A percentile compares a stretch with the other conserved stretches of the same genome.
Conservation (phyloP, 1,140 invertebrate genomes). For the Saccostrea glomerata region DNA sequence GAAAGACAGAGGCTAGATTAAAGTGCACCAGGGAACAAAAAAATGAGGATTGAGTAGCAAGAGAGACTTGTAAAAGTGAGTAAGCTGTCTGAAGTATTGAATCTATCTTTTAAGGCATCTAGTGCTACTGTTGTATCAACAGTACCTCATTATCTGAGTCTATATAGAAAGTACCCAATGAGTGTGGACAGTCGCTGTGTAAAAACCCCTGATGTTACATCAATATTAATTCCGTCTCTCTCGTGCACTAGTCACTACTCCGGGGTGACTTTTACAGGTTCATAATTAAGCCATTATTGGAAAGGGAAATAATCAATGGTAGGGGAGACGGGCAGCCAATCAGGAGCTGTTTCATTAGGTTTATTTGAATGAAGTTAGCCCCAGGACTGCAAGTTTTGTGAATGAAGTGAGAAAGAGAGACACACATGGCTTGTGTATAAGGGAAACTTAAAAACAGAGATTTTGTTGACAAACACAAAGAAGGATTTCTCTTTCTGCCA, state of each 20-base stretch:
- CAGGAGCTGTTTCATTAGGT: constrained; percentile 3
- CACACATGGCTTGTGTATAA: neutral
- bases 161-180: neutral
- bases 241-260: neutral
- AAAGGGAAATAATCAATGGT: constrained; percentile 5
- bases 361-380: constrained; percentile 24
- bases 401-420: neutral
- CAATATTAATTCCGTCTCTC: constrained; percentile 17
- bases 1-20: neutral
- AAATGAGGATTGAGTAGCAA: neutral
- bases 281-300: constrained; percentile 29
- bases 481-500: neutral
- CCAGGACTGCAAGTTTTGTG: constrained; percentile 19
- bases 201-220: neutral
- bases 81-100: neutral
- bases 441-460: neutral
- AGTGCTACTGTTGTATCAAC: neutral
- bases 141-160: neutral
- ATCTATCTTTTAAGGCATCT: neutral
- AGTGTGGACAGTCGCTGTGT: neutral
- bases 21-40: neutral
- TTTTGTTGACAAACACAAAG: neutral
- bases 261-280: constrained; percentile 5
- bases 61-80: neutral
- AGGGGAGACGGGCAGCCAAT: neutral